phyloP scores from a whole-genome alignment of 2,113 vertebrate genomes.

The Craseonycteris thonglongyai region DNA sequence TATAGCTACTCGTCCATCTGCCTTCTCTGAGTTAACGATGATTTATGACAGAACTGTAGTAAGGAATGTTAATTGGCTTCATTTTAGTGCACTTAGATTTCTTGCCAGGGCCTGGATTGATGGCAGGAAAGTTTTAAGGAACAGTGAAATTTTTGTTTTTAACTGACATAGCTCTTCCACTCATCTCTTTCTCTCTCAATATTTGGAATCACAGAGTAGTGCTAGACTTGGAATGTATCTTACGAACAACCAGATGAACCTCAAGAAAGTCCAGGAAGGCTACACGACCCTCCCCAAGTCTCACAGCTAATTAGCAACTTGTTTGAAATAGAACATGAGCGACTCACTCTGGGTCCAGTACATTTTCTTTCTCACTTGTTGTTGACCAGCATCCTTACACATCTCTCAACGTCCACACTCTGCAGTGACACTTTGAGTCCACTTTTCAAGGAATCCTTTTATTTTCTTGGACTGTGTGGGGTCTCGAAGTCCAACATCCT shows the following conservation, averaged over 20 bases:
- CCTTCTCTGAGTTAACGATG: neutral
- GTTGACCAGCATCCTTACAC: neutral
- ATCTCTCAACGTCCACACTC: neutral
- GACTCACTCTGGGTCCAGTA: neutral
- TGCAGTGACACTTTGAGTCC: neutral
- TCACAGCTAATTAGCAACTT: neutral
- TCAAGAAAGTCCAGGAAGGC: neutral
- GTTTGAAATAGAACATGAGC: neutral
- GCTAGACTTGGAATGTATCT: neutral
- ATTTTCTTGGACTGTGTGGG: neutral
- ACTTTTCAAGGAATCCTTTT: neutral
- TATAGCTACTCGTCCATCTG: neutral
- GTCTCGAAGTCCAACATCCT: neutral
- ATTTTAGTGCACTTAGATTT: neutral
- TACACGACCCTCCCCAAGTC: neutral
- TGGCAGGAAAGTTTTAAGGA: neutral
- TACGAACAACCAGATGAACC: neutral
- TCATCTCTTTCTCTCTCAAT: neutral
- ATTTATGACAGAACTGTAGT: neutral
- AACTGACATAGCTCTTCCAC: neutral
- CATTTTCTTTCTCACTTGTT: neutral
- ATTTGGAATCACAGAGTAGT: neutral
- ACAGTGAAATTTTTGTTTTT: neutral
- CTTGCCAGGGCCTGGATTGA: neutral
- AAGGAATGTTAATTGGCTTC: constrained; percentile 26